Conservation (phyloP, 2,888 invertebrate species). For the Phaedon cochleariae region DNA sequence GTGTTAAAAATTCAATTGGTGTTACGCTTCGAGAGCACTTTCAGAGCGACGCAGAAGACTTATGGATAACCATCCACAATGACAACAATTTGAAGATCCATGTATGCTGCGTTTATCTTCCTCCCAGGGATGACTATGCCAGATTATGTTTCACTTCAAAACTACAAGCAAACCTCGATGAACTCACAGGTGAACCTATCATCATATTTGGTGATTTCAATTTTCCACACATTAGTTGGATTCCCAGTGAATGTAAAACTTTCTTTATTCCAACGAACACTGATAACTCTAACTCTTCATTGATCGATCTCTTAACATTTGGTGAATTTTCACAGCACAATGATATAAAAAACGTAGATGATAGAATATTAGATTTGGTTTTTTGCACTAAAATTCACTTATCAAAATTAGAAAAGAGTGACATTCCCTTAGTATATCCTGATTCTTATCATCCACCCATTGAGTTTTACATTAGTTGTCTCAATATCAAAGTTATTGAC, state of each 20-base stretch:
- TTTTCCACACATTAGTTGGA: slow-evolving; percentile 7
- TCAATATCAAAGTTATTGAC: not conserved
- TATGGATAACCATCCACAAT: slow-evolving; percentile 4
- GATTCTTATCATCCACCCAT: not conserved
- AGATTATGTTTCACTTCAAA: too few species aligned
- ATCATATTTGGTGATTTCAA: slow-evolving; percentile 11
- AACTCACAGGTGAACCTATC: slow-evolving; percentile 5
- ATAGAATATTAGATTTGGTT: slow-evolving; percentile 7
- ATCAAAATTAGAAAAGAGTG: not conserved
- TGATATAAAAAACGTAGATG: slow-evolving; percentile 5
- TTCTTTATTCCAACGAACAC: slow-evolving; percentile 1
- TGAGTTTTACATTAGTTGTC: not conserved
- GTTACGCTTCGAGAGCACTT: not conserved
- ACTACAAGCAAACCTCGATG: not conserved
- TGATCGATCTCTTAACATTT: slow-evolving; percentile 6
- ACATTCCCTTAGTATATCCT: not conserved
- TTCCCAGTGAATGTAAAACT: slow-evolving; percentile 9
- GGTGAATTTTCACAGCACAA: slow-evolving; percentile 2
- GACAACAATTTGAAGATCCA: not conserved
- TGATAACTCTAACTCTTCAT: not conserved
- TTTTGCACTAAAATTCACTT: not conserved
- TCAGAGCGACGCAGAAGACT: slow-evolving; percentile 6
- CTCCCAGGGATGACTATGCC: too few species aligned
- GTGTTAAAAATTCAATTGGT: not conserved
- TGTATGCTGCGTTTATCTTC: too few species aligned